These are phyloP conservation scores for Dallia pectoralis DNA, from an alignment of 2,797 vertebrate species.

Conservation along the genomic window DNA sequence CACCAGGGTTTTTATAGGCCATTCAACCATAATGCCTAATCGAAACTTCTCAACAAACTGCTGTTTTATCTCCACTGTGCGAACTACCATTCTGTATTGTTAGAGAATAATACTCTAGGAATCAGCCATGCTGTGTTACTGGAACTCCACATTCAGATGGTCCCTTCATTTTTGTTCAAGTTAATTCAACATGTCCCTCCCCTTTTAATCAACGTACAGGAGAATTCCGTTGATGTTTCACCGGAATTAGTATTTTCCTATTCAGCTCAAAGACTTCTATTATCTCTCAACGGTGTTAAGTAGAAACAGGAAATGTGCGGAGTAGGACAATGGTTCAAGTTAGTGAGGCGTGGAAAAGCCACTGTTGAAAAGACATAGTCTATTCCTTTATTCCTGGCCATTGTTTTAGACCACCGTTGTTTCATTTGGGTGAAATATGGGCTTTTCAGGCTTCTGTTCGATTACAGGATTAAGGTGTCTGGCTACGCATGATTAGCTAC, in stretches of 20 bases:
- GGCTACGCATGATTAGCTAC: not conserved
- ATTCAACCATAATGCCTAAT: not conserved
- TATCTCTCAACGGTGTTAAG: not conserved
- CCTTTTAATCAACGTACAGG: not conserved
- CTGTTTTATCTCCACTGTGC: not conserved
- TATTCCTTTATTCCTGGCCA: not conserved
- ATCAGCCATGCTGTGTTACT: not conserved
- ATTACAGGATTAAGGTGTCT: not conserved
- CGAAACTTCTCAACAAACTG: not conserved
- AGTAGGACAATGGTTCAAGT: constrained; percentile 2
- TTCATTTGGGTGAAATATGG: not conserved
- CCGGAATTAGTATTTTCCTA: not conserved
- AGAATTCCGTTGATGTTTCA: constrained; percentile 3
- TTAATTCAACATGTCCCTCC: constrained; percentile 3
- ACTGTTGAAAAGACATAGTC: not conserved
- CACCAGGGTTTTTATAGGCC: not conserved
- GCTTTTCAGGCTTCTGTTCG: not conserved
- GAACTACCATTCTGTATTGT: not conserved
- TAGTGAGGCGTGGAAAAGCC: constrained; percentile 1
- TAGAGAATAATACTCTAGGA: not conserved
- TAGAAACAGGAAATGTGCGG: not conserved
- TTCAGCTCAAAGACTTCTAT: not conserved
- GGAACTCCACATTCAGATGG: not conserved
- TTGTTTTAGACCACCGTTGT: not conserved
- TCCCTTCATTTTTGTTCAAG: not conserved